Evolutionary conservation across 2,113 vertebrate species (phyloP), one percentile per base, ranked within the genome.

Genomic region (Lepus europaeus): DNA sequence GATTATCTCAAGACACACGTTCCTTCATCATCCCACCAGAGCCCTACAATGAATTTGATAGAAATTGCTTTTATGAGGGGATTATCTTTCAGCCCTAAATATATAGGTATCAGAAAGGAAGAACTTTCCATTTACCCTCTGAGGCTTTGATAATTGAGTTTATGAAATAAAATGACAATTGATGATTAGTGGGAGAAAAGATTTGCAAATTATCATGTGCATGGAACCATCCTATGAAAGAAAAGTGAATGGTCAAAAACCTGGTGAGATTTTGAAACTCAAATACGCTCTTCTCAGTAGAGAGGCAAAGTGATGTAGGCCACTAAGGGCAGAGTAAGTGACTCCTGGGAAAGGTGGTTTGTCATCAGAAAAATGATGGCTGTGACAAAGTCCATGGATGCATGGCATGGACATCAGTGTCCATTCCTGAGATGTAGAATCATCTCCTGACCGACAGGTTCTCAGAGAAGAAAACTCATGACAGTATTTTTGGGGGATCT

Each of bases 1-100:
- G 9, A 85, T 78, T 5, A 66, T 97, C 97, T 97, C 5, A 88
- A 95, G 96, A 90, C 81, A 64, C 27, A 20, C 81, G 90, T 94
- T 98, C 97, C 96, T 97, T 96, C 92, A 74, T 91, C 78, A 73
- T 97, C 96, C 95, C 31, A 31, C 90, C 88, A 90, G 76, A 95
- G 72, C 70, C 90, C 49, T 97, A 73, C 96, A 97, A 96, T 3
- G 77, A 87, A 90, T 96, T 97, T 95, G 95, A 96, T 97, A 39
- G 93, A 96, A 49, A 90, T 96, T 98, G 78, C 69, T 96, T 89
- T 94, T 96, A 59, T 59, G 78, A 94, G 92, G 20, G 94, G 69
- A 86, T 98, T 95, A 87, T 97, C 83, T 25, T 51, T 94, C 88
- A 95, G 90, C 89, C 83, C 73, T 97, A 83, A 92, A 61, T 63